Percentiles rank a stretch among this genome's conserved stretches.
These are phyloP conservation scores for Stigmatopora argus DNA, from an alignment of 2,113 vertebrate genomes.

Conservation along the genomic window DNA sequence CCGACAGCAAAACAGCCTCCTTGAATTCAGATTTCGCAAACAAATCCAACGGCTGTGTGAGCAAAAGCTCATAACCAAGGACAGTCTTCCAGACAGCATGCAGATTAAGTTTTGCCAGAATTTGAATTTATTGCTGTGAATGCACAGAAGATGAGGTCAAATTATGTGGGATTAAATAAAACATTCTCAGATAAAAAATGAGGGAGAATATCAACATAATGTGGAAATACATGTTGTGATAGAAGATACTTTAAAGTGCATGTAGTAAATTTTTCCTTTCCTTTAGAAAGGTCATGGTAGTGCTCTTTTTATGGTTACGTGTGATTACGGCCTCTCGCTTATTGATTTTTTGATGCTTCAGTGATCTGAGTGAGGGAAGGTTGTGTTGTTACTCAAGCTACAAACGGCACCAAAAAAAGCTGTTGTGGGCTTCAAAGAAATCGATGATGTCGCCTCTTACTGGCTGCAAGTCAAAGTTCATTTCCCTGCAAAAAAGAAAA, in stretches of 20 bases:
- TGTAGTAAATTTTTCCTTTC: background rate
- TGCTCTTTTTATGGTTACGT: background rate
- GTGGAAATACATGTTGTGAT: background rate
- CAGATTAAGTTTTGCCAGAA: background rate
- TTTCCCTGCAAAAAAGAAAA: conserved; percentile 32
- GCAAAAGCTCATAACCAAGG: background rate
- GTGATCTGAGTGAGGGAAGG: background rate
- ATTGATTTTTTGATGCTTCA: conserved; percentile 10
- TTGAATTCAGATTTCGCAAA: background rate
- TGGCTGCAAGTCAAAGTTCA: conserved; percentile 32
- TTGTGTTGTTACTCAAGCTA: conserved; percentile 8
- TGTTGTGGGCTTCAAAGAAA: background rate
- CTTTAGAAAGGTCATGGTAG: background rate
- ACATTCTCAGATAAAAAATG: background rate
- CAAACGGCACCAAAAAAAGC: conserved; percentile 7
- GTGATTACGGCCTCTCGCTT: background rate
- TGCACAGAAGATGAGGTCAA: background rate
- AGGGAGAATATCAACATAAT: background rate
- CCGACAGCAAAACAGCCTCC: background rate
- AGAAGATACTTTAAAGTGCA: too few species aligned
- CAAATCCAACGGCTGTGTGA: background rate
- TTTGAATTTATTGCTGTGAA: background rate
- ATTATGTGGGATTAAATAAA: background rate
- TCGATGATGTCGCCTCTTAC: conserved; percentile 25
- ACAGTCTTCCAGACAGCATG: background rate